phyloP scores from a whole-genome alignment of 2,113 vertebrate genomes.

The Crotalus tigris region DNA sequence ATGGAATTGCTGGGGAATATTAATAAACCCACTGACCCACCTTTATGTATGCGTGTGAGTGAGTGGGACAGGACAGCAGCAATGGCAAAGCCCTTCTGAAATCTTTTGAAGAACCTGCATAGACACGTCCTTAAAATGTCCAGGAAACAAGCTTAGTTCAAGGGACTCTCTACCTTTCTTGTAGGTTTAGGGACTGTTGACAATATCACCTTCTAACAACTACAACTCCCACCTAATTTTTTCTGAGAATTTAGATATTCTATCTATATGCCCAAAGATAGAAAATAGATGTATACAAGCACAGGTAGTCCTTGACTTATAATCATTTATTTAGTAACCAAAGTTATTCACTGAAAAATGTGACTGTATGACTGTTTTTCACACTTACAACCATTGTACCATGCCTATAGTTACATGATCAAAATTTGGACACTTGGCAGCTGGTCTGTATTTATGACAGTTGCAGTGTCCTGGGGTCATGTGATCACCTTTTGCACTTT shows the following conservation, averaged over 20 bases:
- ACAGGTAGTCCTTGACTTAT: neutral
- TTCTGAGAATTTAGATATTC: neutral
- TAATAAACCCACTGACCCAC: neutral
- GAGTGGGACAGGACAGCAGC: neutral
- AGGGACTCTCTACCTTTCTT: neutral
- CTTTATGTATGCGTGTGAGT: neutral
- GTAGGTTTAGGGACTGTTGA: neutral
- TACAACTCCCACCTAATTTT: neutral
- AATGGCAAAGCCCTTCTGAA: neutral
- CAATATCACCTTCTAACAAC: neutral
- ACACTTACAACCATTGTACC: no score
- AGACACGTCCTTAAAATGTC: neutral
- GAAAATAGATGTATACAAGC: no score
- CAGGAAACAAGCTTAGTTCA: neutral
- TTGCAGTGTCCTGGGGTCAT: no score
- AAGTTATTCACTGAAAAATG: neutral
- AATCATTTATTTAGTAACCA: neutral
- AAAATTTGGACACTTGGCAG: no score
- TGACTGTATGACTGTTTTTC: no score
- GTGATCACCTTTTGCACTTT: no score
- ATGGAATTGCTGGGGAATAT: neutral
- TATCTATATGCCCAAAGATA: no score
- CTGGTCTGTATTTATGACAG: no score
- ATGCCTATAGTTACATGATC: no score
- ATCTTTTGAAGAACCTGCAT: neutral